Percentiles rank a stretch among this genome's conserved stretches.
Conservation (phyloP, 2,888 invertebrate genomes). For the Lycophotia porphyrea region DNA sequence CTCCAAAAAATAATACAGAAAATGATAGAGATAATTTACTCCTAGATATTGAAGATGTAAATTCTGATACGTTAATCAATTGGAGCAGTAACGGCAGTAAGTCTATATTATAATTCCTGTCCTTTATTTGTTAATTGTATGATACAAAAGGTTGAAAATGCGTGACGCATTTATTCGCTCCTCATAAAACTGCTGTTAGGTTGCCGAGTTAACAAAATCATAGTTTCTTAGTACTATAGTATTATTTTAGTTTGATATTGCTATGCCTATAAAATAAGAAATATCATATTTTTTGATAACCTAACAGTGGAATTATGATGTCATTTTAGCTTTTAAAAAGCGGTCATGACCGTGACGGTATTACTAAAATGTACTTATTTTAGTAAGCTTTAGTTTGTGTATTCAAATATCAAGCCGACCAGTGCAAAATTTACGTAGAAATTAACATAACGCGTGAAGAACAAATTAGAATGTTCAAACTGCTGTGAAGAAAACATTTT, state of each 20-base stretch:
- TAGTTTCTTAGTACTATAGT: slow-evolving; percentile 42
- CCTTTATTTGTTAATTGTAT: slow-evolving; percentile 29
- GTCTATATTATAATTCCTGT: slow-evolving; percentile 81
- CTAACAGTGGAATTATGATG: slow-evolving; percentile 45
- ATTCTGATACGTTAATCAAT: slow-evolving; percentile 83
- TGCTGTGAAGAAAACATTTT: slow-evolving; percentile 21
- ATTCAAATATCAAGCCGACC: slow-evolving; percentile 29
- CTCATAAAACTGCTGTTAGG: slow-evolving; percentile 38
- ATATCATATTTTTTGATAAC: slow-evolving; percentile 50
- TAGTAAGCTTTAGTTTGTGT: slow-evolving; percentile 41
- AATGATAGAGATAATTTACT: slow-evolving; percentile 81
- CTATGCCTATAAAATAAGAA: slow-evolving; percentile 29
- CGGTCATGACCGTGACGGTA: slow-evolving; percentile 39
- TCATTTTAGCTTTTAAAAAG: slow-evolving; percentile 44
- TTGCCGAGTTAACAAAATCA: slow-evolving; percentile 40
- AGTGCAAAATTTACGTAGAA: slow-evolving; percentile 52
- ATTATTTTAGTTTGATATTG: slow-evolving; percentile 52
- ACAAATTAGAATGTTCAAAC: slow-evolving; percentile 47
- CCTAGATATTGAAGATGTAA: slow-evolving; percentile 85
- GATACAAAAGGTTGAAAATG: slow-evolving; percentile 44
- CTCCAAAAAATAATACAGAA: slow-evolving; percentile 70
- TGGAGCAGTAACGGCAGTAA: slow-evolving; percentile 85
- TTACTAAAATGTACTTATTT: slow-evolving; percentile 58
- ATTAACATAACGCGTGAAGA: slow-evolving; percentile 26
- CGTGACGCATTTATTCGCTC: slow-evolving; percentile 51